Evolutionary conservation across 1,140 invertebrate genomes (phyloP), one percentile per base, ranked within the genome.

Genomic region (Heliconius himera): DNA sequence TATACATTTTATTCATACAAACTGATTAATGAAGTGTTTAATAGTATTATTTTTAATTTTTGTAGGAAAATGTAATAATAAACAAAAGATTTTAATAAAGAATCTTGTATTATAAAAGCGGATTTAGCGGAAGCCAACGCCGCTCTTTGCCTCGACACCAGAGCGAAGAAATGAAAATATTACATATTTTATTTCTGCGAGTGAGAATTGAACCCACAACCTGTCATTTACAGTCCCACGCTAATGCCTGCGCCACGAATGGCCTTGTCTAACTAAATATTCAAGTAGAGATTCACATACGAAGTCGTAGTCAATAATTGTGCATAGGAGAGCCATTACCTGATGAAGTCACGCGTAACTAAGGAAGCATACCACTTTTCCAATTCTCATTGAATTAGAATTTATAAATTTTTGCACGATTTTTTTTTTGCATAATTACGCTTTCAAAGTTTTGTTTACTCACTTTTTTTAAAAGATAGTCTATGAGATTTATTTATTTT

Each of bases 311-410:
- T 26, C 56, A 29, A 66, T 29, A 66, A 22, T 16, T 5, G n/a
- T 22, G n/a, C 6, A 8, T 22, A 9, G 54, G 8, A 0, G n/a
- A 56, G n/a, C 54, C 3, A 56, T 56, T 56, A 56, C 54, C 8
- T 56, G 54, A 56, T 9, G 33, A 22, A 66, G n/a, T 66, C 54
- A 41, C 41, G 54, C 72, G 77, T 78, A 66, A 73, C 77, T 13
- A n/a, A 76, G 60, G 29, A 73, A 78, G 76, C 76, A 26, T 78
- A 73, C 72, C 76, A 70, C 77, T 78, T 78, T 78, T 78, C 54
- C 77, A 78, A 73, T 78, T 51, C 54, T 73, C 49, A 41, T 78
- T 60, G 56, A 76, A 76, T 76, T 70, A 66, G 33, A 26, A 73
- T 66, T 66, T 9, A 56, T 56, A 11, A 22, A n/a, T 56, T 56